Base-by-base conservation (phyloP, 2,113 vertebrate species). In the Thunnus maccoyii region DNA sequence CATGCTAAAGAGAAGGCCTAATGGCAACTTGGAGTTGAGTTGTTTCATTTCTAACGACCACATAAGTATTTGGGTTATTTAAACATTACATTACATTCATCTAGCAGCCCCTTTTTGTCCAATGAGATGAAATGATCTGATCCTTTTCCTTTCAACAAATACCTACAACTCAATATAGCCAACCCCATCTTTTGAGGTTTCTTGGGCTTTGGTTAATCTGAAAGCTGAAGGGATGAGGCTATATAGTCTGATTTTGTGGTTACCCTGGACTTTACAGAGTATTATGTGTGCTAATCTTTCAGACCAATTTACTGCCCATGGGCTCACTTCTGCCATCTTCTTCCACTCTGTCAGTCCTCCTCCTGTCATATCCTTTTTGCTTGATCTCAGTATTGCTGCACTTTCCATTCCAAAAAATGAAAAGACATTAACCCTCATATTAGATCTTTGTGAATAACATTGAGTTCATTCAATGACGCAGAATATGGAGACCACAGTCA, bases 381-480 rank as follows among this genome's bases (percentile, higher is more conserved):
- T 75, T 72, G 67, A 80, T 86, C 62, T 85, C 44, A 50, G 60
- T 74, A 64, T 81, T 54, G 80, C 47, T 81, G 70, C 55, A 68
- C 76, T 87, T 82, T 83, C 83, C 80, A 83, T 82, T 68, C 46
- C 47, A 63, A 70, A 87, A 80, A 83, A 32, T 18, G 48, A 76
- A 83, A 76, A 90, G 58, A 70, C 46, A 84, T 75, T 78, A 83
- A 68, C 58, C 32, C 64, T 84, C 80, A 66, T 75, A 82, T 90
- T 85, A 87, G 82, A 89, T 84, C 78, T 87, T 78, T 78, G 76
- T 52, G 63, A 90, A 89, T 86, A 77, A 72, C 77, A 82, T 22
- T 67, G 67, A 83, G 80, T 91, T 86, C 74, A 76, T 62, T 85
- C 82, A 80, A 61, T 93, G 89, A 86, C 83, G 86, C 74, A 88